phyloP scores from a whole-genome alignment of 2,797 vertebrate genomes.

The Atherinosoma microstoma region DNA sequence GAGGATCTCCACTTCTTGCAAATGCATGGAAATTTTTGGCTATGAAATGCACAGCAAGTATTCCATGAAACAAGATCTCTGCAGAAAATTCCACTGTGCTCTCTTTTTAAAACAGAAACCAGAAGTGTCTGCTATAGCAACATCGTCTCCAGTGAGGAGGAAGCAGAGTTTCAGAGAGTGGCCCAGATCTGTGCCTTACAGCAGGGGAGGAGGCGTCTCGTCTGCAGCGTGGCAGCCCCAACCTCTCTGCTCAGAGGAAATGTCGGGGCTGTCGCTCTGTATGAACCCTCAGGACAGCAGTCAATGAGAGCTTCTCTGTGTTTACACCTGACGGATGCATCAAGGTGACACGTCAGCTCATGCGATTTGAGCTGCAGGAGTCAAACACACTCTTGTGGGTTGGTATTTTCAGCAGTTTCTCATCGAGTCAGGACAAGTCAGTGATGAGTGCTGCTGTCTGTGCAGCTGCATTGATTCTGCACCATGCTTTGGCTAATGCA shows the following conservation, averaged over 20 bases:
- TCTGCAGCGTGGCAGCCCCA: conserved; percentile 10
- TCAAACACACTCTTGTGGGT: background rate
- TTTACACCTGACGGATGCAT: conserved; percentile 34
- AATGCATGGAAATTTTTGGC: background rate
- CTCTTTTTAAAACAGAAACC: conserved; percentile 36
- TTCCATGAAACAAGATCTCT: background rate
- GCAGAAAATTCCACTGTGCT: background rate
- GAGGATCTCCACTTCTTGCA: background rate
- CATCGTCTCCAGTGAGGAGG: conserved; percentile 7
- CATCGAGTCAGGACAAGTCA: conserved; percentile 35
- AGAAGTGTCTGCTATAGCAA: conserved; percentile 26
- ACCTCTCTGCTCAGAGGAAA: conserved; percentile 32
- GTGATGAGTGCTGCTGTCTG: conserved; percentile 22
- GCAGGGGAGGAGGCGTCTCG: conserved; percentile 19
- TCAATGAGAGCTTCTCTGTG: conserved; percentile 26
- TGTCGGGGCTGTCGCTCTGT: conserved; percentile 55
- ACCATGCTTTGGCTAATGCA: conserved; percentile 46
- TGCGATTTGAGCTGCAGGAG: conserved; percentile 7
- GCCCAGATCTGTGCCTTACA: conserved; percentile 32
- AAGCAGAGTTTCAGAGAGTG: conserved; percentile 19
- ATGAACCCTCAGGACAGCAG: conserved; percentile 53
- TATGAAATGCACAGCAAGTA: background rate
- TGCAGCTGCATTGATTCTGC: conserved; percentile 48
- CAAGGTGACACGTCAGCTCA: conserved; percentile 32
- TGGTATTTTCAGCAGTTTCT: conserved; percentile 21